Evolutionary conservation across 92 coral and sea anemone genomes (phyloP).

Genomic region (Diadumene lineata): DNA sequence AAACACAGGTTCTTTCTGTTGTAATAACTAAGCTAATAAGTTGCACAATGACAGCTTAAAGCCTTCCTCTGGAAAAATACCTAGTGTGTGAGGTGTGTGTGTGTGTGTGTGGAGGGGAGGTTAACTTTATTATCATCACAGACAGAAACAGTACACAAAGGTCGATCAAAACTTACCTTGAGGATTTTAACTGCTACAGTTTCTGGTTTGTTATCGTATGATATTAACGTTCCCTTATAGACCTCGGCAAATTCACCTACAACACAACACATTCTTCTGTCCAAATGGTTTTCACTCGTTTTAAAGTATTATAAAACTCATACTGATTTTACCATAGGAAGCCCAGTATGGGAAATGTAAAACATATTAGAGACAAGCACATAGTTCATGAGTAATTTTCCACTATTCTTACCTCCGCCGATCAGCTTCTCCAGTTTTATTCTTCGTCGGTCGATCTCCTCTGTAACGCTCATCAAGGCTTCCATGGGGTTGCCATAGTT

Average conservation of each 20-base stretch:
- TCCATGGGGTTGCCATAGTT: slow-evolving; percentile 94
- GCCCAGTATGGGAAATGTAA: no score
- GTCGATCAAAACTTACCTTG: slow-evolving; percentile 58
- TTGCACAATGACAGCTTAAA: no score
- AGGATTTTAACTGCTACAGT: slow-evolving; percentile 86
- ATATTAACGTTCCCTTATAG: slow-evolving; percentile 67
- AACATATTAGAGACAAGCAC: neutral
- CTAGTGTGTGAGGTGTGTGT: no score
- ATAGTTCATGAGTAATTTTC: neutral
- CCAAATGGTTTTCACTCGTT: no score
- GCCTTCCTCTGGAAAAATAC: no score
- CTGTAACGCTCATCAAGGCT: slow-evolving; percentile 78
- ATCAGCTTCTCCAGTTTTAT: slow-evolving; percentile 74
- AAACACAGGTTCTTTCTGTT: no score
- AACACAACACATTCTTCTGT: slow-evolving; percentile 7
- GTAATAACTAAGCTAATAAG: no score
- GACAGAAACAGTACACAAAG: no score
- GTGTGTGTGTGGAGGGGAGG: no score
- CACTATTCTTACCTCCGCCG: slow-evolving; percentile 77
- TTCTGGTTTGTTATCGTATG: slow-evolving; percentile 37
- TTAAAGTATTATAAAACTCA: no score
- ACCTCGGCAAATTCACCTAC: slow-evolving; percentile 97
- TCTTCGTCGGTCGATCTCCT: slow-evolving; percentile 71
- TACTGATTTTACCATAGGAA: no score
- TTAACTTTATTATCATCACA: no score